phyloP scores from a whole-genome alignment of 2,797 vertebrate genomes.

The Nannoperca obscura region DNA sequence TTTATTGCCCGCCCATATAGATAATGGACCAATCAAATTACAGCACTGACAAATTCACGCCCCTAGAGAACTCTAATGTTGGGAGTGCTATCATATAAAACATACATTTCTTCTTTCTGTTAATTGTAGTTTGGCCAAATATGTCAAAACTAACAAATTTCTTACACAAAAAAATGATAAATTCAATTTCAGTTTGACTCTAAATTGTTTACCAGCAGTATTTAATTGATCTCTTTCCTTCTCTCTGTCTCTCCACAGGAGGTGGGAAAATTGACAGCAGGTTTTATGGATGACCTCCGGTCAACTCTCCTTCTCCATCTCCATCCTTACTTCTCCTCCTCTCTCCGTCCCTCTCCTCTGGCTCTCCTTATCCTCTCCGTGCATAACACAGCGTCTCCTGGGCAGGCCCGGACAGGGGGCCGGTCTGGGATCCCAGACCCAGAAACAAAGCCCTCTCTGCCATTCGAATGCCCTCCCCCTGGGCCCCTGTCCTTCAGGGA shows the following conservation, averaged over 20 bases:
- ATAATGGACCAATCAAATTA: neutral
- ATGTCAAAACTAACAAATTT: neutral
- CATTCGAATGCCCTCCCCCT: slow-evolving; percentile 63
- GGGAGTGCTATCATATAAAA: neutral
- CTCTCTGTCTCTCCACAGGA: slow-evolving; percentile 77
- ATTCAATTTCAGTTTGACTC: neutral
- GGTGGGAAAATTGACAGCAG: slow-evolving; percentile 89
- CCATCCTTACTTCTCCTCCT: slow-evolving; percentile 75
- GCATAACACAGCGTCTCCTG: slow-evolving; percentile 81
- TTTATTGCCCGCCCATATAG: no score
- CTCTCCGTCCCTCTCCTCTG: slow-evolving; percentile 71
- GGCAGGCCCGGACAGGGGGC: slow-evolving; percentile 74
- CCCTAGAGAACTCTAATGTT: neutral
- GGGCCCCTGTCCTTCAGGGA: slow-evolving; percentile 73
- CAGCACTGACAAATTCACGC: neutral
- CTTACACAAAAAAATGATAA: neutral
- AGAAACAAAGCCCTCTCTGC: slow-evolving; percentile 74
- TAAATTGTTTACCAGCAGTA: neutral
- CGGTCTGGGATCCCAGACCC: slow-evolving; percentile 65
- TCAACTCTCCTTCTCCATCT: slow-evolving; percentile 72
- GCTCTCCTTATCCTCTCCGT: slow-evolving; percentile 63
- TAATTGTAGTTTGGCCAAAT: neutral
- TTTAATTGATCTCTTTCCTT: slow-evolving; percentile 34
- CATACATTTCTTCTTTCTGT: neutral
- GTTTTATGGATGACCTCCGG: slow-evolving; percentile 92